Evolutionary conservation across 2,888 invertebrate species (phyloP), one percentile per base, ranked within the genome.

Genomic region (Sphecodes monilicornis): DNA sequence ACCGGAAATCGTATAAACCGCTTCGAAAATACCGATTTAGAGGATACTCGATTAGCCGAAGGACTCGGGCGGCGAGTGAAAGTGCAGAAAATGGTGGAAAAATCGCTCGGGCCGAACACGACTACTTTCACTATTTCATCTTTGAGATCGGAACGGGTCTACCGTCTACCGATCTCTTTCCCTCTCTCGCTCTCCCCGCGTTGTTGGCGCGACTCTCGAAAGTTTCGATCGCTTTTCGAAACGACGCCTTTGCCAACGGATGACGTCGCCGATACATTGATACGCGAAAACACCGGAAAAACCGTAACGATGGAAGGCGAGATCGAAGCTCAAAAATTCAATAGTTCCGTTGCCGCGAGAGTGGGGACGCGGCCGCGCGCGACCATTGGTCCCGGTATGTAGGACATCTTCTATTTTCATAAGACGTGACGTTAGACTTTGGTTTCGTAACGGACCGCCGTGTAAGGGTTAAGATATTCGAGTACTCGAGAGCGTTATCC

Each of bases 61-160:
- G 76, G 78, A 43, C 41, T 68, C 36, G 39, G 16, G 5, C 39
- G 39, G 4, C 39, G 64, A 80, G 86, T 78, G 86, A 87, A 87
- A 87, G 86, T 83, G 50, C 60, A 66, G 80, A 78, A 83, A 83
- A 85, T 70, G 50, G 26, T 71, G 76, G 85, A 87, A 86, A 82
- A 87, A 87, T 86, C 74, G 50, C 29, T 70, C n/a, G 69, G 39
- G 18, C 50, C 70, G 60, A 71, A 73, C 36, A 36, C 78, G 46
- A 76, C 84, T 72, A 85, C 86, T 86, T 86, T 86, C 86, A 72
- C 86, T 86, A 76, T 78, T 81, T 80, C 76, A 85, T 85, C 82
- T 82, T 82, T 71, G 18, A 64, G 75, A 75, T 74, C 6, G 43
- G 54, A 77, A 79, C 78, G 26, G 22, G 73, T 74, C 68, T 50